Evolutionary conservation across 2,113 vertebrate species (phyloP), one percentile per base, ranked within the genome.

Genomic region (Platysteira castanea): DNA sequence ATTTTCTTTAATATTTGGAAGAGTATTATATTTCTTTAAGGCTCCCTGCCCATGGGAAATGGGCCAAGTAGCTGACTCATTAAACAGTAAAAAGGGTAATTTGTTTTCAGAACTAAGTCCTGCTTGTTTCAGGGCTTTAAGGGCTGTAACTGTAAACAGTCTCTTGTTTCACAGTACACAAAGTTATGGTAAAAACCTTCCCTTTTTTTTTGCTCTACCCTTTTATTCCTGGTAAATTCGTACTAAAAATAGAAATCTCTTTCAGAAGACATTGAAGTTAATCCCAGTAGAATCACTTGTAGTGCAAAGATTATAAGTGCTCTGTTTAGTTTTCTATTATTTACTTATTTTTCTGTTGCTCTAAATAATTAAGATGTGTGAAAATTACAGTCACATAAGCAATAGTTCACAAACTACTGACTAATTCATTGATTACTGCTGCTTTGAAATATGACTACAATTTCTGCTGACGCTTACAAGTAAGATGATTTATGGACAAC

Each of bases 361-460:
- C 21, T 96, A 89, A 95, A 71, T 96, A 97, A 96, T 95, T 95
- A 94, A 94, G 63, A 82, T 82, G 5, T 76, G 14, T 95, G 49
- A 93, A 95, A 95, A 96, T 92, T 87, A 86, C 39, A 95, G 67
- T 76, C 50, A 49, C 39, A 91, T 88, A 95, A 84, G 71, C 82
- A 93, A 87, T 96, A 79, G 92, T 27, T 93, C 75, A 90, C 53
- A 76, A 94, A 92, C 52, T 90, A 70, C 80, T 89, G 80, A 90
- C 76, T 96, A 96, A 93, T 86, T 96, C 69, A 96, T 94, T 33
- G 89, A 95, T 96, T 96, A 93, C 85, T 87, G 44, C 80, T 96
- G 30, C 76, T 93, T 97, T 97, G 86, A 97, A 90, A 94, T 87
- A 96, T 69, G 69, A 53, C 54, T 89, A 83, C 68, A 33, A 87